A percentile compares a stretch with the other conserved stretches of the same genome.
Conservation (phyloP, 92 coral and sea anemone species). For the Plumapathes pennacea region DNA sequence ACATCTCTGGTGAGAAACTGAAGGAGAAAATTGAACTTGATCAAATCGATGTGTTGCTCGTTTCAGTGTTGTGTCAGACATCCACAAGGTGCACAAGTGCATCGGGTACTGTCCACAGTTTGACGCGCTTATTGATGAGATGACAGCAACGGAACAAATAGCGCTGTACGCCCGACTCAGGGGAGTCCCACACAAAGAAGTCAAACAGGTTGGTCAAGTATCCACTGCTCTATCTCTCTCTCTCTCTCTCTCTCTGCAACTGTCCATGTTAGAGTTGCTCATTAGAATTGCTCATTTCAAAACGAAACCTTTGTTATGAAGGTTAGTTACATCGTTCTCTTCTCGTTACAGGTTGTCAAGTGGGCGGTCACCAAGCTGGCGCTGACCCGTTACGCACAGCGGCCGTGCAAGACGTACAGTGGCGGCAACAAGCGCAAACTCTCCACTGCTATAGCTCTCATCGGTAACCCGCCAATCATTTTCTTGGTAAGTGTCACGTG, state of each 20-base stretch:
- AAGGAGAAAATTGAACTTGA: not conserved
- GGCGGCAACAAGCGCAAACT: conserved; percentile 89
- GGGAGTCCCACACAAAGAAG: conserved; percentile 90
- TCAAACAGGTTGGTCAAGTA: conserved; percentile 68
- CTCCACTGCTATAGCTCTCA: conserved; percentile 95
- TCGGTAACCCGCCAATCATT: conserved; percentile 88
- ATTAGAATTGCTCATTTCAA: not conserved
- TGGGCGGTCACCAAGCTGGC: conserved; percentile 91
- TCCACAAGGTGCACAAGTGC: conserved; percentile 85
- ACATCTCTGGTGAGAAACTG: too few species aligned
- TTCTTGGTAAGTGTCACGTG: conserved; percentile 62
- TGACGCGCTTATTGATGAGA: conserved; percentile 95
- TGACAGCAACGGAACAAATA: conserved; percentile 89
- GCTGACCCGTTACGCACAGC: conserved; percentile 71
- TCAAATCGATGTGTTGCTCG: not conserved
- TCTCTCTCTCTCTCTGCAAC: not conserved
- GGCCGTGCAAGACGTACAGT: conserved; percentile 85
- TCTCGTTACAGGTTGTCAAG: conserved; percentile 64
- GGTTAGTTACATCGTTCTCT: not conserved
- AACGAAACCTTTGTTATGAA: not conserved
- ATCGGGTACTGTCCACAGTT: conserved; percentile 99
- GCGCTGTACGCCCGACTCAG: conserved; percentile 86
- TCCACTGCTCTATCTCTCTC: not conserved
- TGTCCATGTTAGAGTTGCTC: not conserved
- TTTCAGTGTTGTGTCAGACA: conserved; percentile 51